Conservation (phyloP, 1,140 invertebrate species). For the Bombus turneri region DNA sequence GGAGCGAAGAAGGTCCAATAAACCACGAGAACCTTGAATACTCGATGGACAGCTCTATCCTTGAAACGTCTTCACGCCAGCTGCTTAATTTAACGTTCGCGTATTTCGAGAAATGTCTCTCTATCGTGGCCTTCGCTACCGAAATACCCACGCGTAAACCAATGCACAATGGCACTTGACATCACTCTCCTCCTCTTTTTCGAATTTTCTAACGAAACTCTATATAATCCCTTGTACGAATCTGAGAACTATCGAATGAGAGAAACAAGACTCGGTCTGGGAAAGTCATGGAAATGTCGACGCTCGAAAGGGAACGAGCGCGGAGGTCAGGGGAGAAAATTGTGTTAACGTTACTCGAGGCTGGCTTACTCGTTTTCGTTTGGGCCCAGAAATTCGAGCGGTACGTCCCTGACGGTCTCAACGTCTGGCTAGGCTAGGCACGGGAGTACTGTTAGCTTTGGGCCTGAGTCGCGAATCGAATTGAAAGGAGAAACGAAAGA, state of each 20-base stretch:
- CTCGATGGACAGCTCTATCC: slow-evolving; percentile 4
- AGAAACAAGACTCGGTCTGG: no score
- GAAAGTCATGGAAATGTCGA: neutral
- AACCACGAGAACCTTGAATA: slow-evolving; percentile 21
- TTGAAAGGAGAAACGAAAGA: slow-evolving; percentile 38
- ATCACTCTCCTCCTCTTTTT: neutral
- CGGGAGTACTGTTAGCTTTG: slow-evolving; percentile 68
- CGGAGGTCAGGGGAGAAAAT: neutral
- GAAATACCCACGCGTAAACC: neutral
- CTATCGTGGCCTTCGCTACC: slow-evolving; percentile 1
- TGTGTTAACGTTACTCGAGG: neutral
- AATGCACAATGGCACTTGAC: no score
- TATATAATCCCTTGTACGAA: neutral
- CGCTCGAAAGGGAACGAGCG: neutral
- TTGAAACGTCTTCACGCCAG: neutral
- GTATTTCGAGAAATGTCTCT: neutral
- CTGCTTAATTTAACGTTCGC: slow-evolving; percentile 3
- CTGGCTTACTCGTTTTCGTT: slow-evolving; percentile 38
- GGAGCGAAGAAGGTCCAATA: slow-evolving; percentile 15
- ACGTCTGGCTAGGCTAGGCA: slow-evolving; percentile 65
- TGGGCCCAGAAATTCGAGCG: slow-evolving; percentile 63
- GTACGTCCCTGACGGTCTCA: slow-evolving; percentile 67
- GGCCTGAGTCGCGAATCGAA: slow-evolving; percentile 28
- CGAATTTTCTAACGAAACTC: neutral
- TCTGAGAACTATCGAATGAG: no score